phyloP scores from a whole-genome alignment of 2,888 invertebrate genomes.

The Epinotia demarniana region DNA sequence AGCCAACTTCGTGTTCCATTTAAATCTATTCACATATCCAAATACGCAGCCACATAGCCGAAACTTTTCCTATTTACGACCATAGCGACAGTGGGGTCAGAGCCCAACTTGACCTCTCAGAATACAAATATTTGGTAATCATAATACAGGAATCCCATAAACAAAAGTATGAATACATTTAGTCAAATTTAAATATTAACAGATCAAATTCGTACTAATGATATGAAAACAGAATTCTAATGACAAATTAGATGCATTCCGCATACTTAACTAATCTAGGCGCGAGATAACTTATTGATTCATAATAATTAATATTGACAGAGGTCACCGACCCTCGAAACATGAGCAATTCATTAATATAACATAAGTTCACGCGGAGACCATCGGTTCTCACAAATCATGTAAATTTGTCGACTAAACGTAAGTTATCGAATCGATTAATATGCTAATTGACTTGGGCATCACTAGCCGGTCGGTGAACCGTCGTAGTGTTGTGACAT shows the following conservation, averaged over 20 bases:
- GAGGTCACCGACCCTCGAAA: slow-evolving; percentile 72
- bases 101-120: neutral
- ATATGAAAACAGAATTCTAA: slow-evolving; percentile 23
- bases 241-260: slow-evolving; percentile 35
- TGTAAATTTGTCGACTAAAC: slow-evolving; percentile 84
- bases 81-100: no score
- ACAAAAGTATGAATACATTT: slow-evolving; percentile 20
- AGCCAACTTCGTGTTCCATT: no score
- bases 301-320: slow-evolving; percentile 71
- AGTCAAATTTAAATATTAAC: slow-evolving; percentile 30
- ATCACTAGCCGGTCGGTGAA: slow-evolving; percentile 82
- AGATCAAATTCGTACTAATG: slow-evolving; percentile 17
- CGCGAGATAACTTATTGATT: slow-evolving; percentile 57
- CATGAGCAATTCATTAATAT: slow-evolving; percentile 83
- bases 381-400: slow-evolving; percentile 83
- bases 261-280: slow-evolving; percentile 42
- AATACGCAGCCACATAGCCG: no score
- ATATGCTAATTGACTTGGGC: slow-evolving; percentile 81
- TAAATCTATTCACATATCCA: no score
- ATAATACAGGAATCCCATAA: neutral
- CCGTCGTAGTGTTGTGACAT: slow-evolving; percentile 86
- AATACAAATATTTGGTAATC: slow-evolving; percentile 5
- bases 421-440: slow-evolving; percentile 84
- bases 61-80: neutral
- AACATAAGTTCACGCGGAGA: slow-evolving; percentile 82